A percentile compares a stretch with the other conserved stretches of the same genome.
Evolutionary conservation across 2,888 invertebrate species (phyloP).

Genomic region (Dicycla oo): DNA sequence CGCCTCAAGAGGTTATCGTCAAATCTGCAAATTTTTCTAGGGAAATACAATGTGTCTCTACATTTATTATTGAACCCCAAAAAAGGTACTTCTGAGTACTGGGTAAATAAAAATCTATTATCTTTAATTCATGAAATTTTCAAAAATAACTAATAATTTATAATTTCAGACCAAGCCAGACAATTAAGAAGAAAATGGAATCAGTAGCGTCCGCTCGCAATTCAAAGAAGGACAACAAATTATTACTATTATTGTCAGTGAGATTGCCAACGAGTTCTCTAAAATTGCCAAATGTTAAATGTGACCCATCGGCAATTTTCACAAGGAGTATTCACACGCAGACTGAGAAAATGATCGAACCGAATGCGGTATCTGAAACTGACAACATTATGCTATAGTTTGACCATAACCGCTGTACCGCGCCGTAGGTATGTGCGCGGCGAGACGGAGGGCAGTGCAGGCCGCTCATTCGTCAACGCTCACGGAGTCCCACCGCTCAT

Average conservation of each 20-base stretch:
- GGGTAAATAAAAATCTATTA: not conserved
- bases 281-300: conserved; percentile 48
- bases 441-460: too few species aligned
- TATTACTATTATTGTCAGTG: conserved; percentile 59
- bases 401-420: too few species aligned
- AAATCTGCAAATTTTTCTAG: conserved; percentile 54
- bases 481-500: too few species aligned
- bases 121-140: not conserved
- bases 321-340: conserved; percentile 51
- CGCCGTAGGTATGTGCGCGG: too few species aligned
- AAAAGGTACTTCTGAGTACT: conserved; percentile 33
- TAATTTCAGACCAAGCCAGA: conserved; percentile 44
- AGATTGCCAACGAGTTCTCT: conserved; percentile 35
- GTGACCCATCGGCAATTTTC: conserved; percentile 29
- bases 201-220: conserved; percentile 7
- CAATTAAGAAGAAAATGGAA: conserved; percentile 15
- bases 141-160: not conserved
- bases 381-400: not conserved
- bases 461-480: too few species aligned
- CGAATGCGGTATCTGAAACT: conserved; percentile 20
- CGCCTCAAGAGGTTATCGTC: conserved; percentile 53
- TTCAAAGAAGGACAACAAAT: conserved; percentile 34
- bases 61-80: conserved; percentile 40
- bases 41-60: conserved; percentile 64
- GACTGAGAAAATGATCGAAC: conserved; percentile 29